These are phyloP conservation scores for Clanis bilineata DNA, from an alignment of 2,888 invertebrate genomes.

Conservation along the genomic window DNA sequence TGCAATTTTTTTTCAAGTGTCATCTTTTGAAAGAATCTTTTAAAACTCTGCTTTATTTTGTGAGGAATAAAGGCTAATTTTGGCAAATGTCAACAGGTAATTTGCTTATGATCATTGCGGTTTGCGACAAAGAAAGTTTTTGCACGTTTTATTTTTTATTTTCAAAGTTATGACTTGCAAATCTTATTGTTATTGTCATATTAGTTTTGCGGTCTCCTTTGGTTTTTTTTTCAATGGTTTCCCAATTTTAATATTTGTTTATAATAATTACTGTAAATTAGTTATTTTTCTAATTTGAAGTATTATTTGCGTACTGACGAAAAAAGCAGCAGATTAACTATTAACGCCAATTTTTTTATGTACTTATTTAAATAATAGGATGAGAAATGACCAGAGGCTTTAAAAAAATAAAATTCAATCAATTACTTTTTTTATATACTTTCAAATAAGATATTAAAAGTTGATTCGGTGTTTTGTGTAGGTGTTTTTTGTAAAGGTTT, in stretches of 20 bases:
- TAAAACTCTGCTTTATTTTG: background rate
- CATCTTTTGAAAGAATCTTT: background rate
- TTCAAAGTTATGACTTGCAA: slow-evolving; percentile 53
- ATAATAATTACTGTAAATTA: background rate
- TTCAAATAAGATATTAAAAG: too few relatives aligned
- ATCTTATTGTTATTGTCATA: slow-evolving; percentile 55
- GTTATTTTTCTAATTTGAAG: background rate
- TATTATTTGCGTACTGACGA: background rate
- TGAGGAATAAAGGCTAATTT: background rate
- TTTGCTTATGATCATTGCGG: slow-evolving; percentile 40
- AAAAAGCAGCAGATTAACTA: too few relatives aligned
- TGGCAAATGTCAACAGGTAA: background rate
- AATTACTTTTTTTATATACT: too few relatives aligned
- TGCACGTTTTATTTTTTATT: slow-evolving; percentile 36
- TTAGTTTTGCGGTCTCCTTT: slow-evolving; percentile 52
- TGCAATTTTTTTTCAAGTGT: background rate
- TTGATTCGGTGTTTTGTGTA: too few relatives aligned
- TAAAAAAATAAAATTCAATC: too few relatives aligned
- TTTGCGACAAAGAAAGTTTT: slow-evolving; percentile 61
- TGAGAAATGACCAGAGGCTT: too few relatives aligned
- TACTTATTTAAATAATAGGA: background rate
- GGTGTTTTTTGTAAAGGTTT: too few relatives aligned
- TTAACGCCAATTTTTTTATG: too few relatives aligned
- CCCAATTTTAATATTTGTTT: background rate
- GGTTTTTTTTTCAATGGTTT: slow-evolving; percentile 30